Conservation (phyloP, 1,140 invertebrate genomes). For the Bathynomus jamesi region DNA sequence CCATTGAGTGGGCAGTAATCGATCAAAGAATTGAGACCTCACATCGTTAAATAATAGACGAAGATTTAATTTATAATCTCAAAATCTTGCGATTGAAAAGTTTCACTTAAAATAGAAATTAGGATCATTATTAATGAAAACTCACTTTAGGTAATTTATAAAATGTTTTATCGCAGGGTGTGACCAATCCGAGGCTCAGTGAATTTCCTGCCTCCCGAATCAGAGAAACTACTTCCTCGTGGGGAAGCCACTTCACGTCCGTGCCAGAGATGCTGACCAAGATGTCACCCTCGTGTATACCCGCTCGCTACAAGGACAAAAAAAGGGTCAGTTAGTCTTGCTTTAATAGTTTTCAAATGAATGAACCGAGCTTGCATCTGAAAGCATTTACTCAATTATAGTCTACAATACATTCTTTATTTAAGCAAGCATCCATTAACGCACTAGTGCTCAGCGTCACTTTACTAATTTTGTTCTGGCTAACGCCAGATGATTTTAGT, state of each 20-base stretch:
- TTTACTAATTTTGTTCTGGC: background rate
- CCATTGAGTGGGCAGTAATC: no score
- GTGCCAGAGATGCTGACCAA: conserved; percentile 79
- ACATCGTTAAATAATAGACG: background rate
- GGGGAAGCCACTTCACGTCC: conserved; percentile 88
- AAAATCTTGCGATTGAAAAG: background rate
- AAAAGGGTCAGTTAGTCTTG: background rate
- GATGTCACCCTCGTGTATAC: conserved; percentile 88
- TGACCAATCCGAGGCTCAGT: conserved; percentile 71
- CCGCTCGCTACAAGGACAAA: conserved; percentile 57
- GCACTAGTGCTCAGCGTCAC: background rate
- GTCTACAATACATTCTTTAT: background rate
- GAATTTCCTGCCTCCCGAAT: conserved; percentile 69
- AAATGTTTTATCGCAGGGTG: conserved; percentile 76
- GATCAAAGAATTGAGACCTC: background rate
- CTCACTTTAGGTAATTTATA: conserved; percentile 48
- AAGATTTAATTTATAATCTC: conserved; percentile 1
- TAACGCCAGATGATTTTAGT: no score
- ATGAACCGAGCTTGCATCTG: background rate
- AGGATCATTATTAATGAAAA: background rate
- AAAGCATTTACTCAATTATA: background rate
- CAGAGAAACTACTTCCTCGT: conserved; percentile 80
- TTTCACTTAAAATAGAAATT: background rate
- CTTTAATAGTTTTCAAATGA: background rate
- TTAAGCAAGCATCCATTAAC: background rate